Evolutionary conservation across 2,888 invertebrate species (phyloP).

Genomic region (Phengaris arion): DNA sequence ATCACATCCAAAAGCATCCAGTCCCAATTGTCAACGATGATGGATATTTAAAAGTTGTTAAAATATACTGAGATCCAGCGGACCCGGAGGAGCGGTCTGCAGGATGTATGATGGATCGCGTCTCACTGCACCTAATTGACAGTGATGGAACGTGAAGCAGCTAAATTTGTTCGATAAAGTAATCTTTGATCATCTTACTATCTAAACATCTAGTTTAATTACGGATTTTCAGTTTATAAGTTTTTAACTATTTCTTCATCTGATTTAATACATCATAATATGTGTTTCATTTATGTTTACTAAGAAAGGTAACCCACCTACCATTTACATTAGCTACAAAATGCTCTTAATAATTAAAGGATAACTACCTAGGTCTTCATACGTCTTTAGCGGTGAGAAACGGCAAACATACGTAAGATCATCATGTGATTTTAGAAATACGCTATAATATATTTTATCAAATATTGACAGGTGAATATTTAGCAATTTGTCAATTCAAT

Average conservation of each 20-base stretch:
- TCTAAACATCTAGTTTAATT: constrained; percentile 28
- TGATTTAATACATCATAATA: no score
- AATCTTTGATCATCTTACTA: constrained; percentile 32
- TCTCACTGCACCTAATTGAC: constrained; percentile 76
- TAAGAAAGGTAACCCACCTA: no score
- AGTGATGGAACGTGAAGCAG: constrained; percentile 70
- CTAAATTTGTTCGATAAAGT: constrained; percentile 43
- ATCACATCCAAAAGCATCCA: constrained; percentile 10
- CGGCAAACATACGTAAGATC: no score
- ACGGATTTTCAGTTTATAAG: constrained; percentile 11
- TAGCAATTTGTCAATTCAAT: neutral
- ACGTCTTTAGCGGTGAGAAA: no score
- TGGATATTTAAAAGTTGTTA: constrained; percentile 31
- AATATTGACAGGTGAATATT: neutral
- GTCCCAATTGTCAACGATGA: constrained; percentile 26
- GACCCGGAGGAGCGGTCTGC: constrained; percentile 58
- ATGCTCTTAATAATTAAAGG: no score
- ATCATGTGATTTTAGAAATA: no score
- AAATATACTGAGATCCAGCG: constrained; percentile 46
- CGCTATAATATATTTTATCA: no score
- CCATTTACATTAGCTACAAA: no score
- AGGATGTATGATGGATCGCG: constrained; percentile 71
- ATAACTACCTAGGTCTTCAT: no score
- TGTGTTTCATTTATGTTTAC: no score
- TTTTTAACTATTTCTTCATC: neutral